These are phyloP conservation scores for Pseudochromis fuscus DNA, from an alignment of 2,797 vertebrate genomes.

Conservation along the genomic window DNA sequence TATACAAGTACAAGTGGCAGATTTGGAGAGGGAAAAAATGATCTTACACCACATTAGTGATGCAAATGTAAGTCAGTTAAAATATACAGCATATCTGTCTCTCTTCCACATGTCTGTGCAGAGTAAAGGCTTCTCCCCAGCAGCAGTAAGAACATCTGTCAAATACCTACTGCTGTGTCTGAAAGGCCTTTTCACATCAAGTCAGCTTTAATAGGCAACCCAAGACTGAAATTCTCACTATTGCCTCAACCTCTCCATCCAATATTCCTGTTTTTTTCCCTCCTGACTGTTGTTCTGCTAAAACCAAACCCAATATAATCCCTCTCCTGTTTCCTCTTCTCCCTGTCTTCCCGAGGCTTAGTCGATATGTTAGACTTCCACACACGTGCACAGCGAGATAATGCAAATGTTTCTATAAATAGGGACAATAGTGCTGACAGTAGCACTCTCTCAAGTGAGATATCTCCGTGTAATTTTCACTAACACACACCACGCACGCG, in stretches of 20 bases:
- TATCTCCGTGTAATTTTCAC: constrained; percentile 76
- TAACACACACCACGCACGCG: constrained; percentile 30
- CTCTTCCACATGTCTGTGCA: constrained; percentile 35
- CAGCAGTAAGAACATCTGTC: constrained; percentile 62
- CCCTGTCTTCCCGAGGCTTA: constrained; percentile 64
- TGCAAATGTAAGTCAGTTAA: constrained; percentile 37
- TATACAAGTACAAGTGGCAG: too few species aligned
- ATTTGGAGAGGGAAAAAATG: background rate
- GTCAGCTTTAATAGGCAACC: constrained; percentile 66
- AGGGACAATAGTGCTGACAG: constrained; percentile 85
- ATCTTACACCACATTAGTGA: background rate
- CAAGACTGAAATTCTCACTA: constrained; percentile 52
- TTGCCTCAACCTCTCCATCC: constrained; percentile 59
- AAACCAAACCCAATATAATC: constrained; percentile 69
- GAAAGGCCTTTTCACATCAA: constrained; percentile 66
- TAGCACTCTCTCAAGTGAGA: constrained; percentile 80
- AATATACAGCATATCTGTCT: constrained; percentile 38
- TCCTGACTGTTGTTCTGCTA: constrained; percentile 58
- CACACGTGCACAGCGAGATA: constrained; percentile 78
- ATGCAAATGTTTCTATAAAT: constrained; percentile 88
- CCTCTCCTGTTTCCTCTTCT: constrained; percentile 65
- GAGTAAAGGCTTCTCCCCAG: constrained; percentile 42
- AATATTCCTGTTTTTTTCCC: constrained; percentile 37
- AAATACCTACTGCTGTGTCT: constrained; percentile 62
- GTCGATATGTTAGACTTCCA: constrained; percentile 77